phyloP scores from a whole-genome alignment of 2,113 vertebrate species.

The Syngnathus scovelli region DNA sequence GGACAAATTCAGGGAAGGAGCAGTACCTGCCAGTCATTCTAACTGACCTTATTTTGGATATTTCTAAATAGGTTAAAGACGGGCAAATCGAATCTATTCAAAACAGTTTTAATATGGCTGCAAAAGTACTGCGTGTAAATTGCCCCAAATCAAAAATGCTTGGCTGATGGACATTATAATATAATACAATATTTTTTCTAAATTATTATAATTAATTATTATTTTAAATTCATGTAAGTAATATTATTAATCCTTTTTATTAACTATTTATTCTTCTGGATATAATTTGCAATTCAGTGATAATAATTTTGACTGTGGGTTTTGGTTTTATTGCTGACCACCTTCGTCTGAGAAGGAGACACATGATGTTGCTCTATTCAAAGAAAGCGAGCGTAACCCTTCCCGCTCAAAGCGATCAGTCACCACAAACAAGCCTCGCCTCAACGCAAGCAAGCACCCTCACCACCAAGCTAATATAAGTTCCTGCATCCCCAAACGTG shows the following conservation, averaged over 20 bases:
- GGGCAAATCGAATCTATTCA: not conserved
- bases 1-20: constrained; percentile 32
- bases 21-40: not conserved
- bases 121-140: not conserved
- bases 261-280: not conserved
- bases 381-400: constrained; percentile 32
- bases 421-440: constrained; percentile 44
- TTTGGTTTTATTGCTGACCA: not conserved
- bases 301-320: not conserved
- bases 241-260: too few relatives aligned
- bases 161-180: too few relatives aligned
- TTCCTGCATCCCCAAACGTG: not conserved
- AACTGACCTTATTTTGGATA: constrained; percentile 9
- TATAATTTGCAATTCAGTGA: not conserved
- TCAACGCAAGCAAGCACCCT: not conserved
- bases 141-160: not conserved
- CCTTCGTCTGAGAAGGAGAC: constrained; percentile 29
- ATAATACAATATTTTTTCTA: too few relatives aligned
- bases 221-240: not conserved
- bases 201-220: too few relatives aligned
- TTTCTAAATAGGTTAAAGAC: not conserved
- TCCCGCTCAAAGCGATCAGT: constrained; percentile 13
- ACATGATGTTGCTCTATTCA: constrained; percentile 5
- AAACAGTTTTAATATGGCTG: not conserved
- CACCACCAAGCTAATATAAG: constrained; percentile 45